A percentile compares a stretch with the other conserved stretches of the same genome.
phyloP scores from a whole-genome alignment of 2,888 invertebrate genomes.

The Hypena proboscidalis region DNA sequence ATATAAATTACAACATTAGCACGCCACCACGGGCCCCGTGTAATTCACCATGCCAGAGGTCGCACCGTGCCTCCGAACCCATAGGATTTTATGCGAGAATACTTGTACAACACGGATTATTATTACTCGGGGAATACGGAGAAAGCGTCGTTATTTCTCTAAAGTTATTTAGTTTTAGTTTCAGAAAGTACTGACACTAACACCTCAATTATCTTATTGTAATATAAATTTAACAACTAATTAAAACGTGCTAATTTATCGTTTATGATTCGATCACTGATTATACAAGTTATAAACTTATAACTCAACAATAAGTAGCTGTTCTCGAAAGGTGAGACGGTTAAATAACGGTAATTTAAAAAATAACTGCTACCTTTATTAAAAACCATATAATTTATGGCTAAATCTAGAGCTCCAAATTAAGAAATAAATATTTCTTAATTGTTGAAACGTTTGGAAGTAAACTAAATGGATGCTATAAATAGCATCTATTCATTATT shows the following conservation, averaged over 20 bases:
- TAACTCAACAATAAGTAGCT: slow-evolving; percentile 8
- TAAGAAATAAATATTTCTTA: slow-evolving; percentile 23
- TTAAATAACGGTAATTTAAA: slow-evolving; percentile 17
- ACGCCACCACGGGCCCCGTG: slow-evolving; percentile 40
- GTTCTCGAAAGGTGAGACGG: slow-evolving; percentile 6
- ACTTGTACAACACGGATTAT: slow-evolving; percentile 34
- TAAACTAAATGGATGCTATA: slow-evolving; percentile 40
- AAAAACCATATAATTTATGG: slow-evolving; percentile 16
- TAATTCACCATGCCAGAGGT: slow-evolving; percentile 46
- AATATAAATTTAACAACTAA: slow-evolving; percentile 13
- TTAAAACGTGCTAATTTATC: slow-evolving; percentile 21
- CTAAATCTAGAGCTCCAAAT: slow-evolving; percentile 11
- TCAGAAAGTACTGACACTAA: slow-evolving; percentile 9
- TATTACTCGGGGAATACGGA: slow-evolving; percentile 31
- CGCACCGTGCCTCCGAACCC: slow-evolving; percentile 42
- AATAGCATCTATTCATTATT: slow-evolving; percentile 40
- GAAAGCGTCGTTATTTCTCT: slow-evolving; percentile 13
- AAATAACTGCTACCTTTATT: slow-evolving; percentile 19
- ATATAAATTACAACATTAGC: slow-evolving; percentile 60
- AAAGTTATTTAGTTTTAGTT: slow-evolving; percentile 25
- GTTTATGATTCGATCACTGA: slow-evolving; percentile 22
- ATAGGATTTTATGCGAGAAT: slow-evolving; percentile 44
- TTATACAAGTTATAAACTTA: slow-evolving; percentile 11
- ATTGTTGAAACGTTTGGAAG: slow-evolving; percentile 32
- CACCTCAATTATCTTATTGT: slow-evolving; percentile 6